Conservation (phyloP, 2,113 vertebrate species). For the Numida meleagris region DNA sequence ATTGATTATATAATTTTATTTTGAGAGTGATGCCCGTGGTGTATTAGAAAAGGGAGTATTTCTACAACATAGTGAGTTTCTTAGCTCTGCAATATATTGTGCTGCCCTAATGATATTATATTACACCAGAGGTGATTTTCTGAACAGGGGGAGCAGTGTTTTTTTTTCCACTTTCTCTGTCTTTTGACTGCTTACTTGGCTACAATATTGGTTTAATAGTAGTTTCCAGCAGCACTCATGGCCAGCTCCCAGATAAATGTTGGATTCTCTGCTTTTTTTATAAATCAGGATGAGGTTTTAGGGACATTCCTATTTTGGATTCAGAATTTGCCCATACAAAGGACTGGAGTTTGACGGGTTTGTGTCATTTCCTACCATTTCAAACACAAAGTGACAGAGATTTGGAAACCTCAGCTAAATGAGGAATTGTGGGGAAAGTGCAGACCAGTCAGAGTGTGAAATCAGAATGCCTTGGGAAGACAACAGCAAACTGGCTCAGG, state of each 20-base stretch:
- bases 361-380: background rate
- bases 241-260: background rate
- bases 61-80: background rate
- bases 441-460: background rate
- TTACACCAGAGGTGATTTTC: background rate
- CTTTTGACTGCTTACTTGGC: background rate
- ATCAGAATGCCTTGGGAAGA: background rate
- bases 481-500: background rate
- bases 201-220: background rate
- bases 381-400: slow-evolving; percentile 14
- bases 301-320: background rate
- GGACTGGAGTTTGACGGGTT: background rate
- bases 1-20: slow-evolving; percentile 8
- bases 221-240: background rate
- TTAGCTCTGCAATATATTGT: background rate
- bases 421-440: background rate
- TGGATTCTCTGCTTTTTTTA: background rate
- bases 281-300: background rate
- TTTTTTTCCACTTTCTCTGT: background rate
- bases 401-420: slow-evolving; percentile 12
- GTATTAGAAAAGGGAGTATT: background rate
- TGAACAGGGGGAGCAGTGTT: background rate
- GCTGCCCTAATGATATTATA: background rate
- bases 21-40: background rate
- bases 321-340: background rate